Base-by-base conservation (phyloP, 2,888 invertebrate genomes). In the Drosophila austrosaltans region DNA sequence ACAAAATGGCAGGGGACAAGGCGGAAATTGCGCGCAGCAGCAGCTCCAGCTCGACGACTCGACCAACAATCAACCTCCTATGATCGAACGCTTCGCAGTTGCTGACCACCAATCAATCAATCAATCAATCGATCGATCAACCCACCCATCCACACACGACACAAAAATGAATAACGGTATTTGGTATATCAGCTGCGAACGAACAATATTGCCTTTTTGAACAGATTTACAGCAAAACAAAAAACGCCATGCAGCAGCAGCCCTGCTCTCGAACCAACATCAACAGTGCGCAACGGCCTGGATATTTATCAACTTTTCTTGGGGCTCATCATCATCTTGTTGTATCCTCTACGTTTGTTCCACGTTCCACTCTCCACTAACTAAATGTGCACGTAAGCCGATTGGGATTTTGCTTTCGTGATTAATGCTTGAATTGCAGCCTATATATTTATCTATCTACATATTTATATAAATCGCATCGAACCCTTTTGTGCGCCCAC, bases 121-220 rank as follows among this genome's bases (percentile, higher is more conserved):
- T 58, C 58, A 58, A 16, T 16, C 16, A 16, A 16, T 16, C 16
- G 16, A 59, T 48, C 57, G 36, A 58, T 42, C 40, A 59, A 25
- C 67, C 78, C 77, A 79, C 69, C 77, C 79, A 84, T 82, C 86
- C 86, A 87, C 79, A 81, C 83, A 88, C 67, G 78, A 82, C 69
- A 81, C 74, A 39, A 54, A 57, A 48, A 48, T 48, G 48, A 48
- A 48, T 48, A 48, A 82, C 87, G 79, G 89, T 86, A 87, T 82
- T 87, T 85, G 67, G 86, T 85, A 87, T 81, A 87, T 87, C 89
- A 87, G 87, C 89, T 87, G 89, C 88, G 86, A 85, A 89, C 84
- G 75, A 79, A 84, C 81, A 77, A 77, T 77, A 81, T 89, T 80
- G 79, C 77, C 73, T 84, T 87, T 77, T 82, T 72, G 62, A 79